phyloP scores from a whole-genome alignment of 2,797 vertebrate genomes.

The Malurus splendens region DNA sequence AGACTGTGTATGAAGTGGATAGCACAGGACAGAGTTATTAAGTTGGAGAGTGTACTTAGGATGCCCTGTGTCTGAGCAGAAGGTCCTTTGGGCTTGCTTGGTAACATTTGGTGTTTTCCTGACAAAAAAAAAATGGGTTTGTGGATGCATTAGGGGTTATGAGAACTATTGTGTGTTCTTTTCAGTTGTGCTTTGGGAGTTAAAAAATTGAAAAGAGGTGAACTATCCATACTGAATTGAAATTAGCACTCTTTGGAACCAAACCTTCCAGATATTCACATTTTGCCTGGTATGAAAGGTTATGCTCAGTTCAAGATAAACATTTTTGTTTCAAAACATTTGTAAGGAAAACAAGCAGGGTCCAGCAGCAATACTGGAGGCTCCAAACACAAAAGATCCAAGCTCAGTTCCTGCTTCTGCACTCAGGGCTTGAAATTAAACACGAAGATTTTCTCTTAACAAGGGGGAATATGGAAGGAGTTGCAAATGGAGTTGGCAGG shows the following conservation, averaged over 20 bases:
- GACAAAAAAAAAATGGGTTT: not conserved
- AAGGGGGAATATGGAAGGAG: not conserved
- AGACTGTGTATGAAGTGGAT: not conserved
- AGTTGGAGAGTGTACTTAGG: not conserved
- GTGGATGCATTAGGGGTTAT: not conserved
- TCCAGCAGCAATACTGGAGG: not conserved
- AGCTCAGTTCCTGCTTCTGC: not conserved
- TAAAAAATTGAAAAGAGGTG: not conserved
- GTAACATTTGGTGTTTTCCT: not conserved
- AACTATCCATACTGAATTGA: not conserved
- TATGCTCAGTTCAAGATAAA: not conserved
- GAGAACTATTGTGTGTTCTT: rapidly evolving
- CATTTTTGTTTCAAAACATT: not conserved
- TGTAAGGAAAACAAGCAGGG: not conserved
- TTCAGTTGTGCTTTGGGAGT: not conserved
- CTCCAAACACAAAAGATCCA: not conserved
- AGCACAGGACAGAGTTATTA: not conserved
- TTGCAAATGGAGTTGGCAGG: not conserved
- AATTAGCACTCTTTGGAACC: not conserved
- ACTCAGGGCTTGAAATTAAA: not conserved
- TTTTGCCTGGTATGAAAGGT: not conserved
- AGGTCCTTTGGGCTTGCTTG: not conserved
- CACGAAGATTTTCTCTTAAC: not conserved
- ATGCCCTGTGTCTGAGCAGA: not conserved
- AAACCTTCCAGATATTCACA: not conserved